Base-by-base conservation (phyloP, 2,113 vertebrate species). In the Cranoglanis bouderius region DNA sequence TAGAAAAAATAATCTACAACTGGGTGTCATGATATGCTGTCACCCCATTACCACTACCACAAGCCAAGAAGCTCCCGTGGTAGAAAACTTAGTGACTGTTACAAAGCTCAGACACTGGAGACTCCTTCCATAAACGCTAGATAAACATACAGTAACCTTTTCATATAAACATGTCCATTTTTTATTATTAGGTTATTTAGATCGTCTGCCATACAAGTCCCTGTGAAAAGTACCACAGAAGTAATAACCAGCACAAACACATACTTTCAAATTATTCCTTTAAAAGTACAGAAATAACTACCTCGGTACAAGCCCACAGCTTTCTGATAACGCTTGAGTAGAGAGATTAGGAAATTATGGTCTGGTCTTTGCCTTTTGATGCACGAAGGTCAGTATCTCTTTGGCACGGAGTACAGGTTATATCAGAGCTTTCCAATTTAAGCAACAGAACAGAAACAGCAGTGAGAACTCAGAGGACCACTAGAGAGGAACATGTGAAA, bases 331-430 rank as follows among this genome's bases (percentile, higher is more conserved):
- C 10, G 19, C 32, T 55, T 57, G 78, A 40, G 63, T 29, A 14
- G 5, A 88, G 38, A 88, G 55, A 59, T 83, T 57, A 59, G 5
- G 81, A 61, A 74, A 88, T 88, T 16, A 59, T 32, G 53, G 53
- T 46, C 40, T 88, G 21, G 29, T n/a, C 70, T 74, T 61, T 32
- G 61, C 61, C 40, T 85, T 32, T 29, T 38, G 40, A 57, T 46
- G 82, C 7, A 51, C 29, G 24, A 88, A 84, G 81, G 67, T 88
- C 81, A 88, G 81, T 75, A 75, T 83, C 67, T 59, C 19, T 65
- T 80, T 85, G 59, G 83, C 29, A 67, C 19, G 29, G 82, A 46
- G 38, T 65, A 49, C 29, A 65, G 24, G 38, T 67, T 49, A 67
- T 84, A 67, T 67, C 83, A 67, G 29, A 53, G n/a, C 46, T 61